Percentiles rank a stretch among this genome's conserved stretches.
phyloP scores from a whole-genome alignment of 2,797 vertebrate species.

The Tolypeutes matacus region DNA sequence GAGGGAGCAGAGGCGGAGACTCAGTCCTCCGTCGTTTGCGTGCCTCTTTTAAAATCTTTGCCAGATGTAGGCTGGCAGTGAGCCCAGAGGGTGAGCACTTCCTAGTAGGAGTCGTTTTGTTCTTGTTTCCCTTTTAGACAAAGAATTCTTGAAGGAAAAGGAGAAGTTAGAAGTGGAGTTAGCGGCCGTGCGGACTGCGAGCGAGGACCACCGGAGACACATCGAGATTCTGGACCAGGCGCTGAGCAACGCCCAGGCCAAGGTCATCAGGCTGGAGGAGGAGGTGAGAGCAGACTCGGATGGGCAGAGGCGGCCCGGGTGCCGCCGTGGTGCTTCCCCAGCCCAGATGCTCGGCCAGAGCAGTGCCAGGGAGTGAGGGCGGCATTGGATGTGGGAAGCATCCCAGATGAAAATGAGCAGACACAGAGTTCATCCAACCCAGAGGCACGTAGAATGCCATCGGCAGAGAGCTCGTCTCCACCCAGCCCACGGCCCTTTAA shows the following conservation, averaged over 20 bases:
- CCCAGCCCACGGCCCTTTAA: background rate
- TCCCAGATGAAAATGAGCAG: slow-evolving; percentile 23
- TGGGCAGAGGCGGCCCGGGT: background rate
- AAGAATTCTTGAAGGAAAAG: slow-evolving; percentile 92
- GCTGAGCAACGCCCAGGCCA: slow-evolving; percentile 92
- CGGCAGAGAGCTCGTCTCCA: background rate
- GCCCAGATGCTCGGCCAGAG: background rate
- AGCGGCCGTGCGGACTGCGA: slow-evolving; percentile 89
- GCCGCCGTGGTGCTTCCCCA: background rate
- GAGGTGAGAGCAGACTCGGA: slow-evolving; percentile 88
- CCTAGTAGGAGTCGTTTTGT: slow-evolving; percentile 74
- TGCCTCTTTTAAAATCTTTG: slow-evolving; percentile 49
- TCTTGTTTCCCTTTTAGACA: slow-evolving; percentile 87
- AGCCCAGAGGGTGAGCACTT: slow-evolving; percentile 57
- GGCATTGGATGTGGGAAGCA: background rate
- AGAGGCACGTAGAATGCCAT: background rate
- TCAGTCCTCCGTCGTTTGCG: background rate
- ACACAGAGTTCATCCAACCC: background rate
- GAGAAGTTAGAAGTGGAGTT: slow-evolving; percentile 92
- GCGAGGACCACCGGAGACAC: slow-evolving; percentile 92
- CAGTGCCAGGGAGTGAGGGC: background rate
- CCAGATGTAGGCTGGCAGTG: slow-evolving; percentile 60
- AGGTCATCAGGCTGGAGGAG: slow-evolving; percentile 92
- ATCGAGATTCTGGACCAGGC: slow-evolving; percentile 94
- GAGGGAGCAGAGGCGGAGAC: slow-evolving; percentile 47